phyloP scores from a whole-genome alignment of 2,797 vertebrate genomes.

The Gallirallus australis region DNA sequence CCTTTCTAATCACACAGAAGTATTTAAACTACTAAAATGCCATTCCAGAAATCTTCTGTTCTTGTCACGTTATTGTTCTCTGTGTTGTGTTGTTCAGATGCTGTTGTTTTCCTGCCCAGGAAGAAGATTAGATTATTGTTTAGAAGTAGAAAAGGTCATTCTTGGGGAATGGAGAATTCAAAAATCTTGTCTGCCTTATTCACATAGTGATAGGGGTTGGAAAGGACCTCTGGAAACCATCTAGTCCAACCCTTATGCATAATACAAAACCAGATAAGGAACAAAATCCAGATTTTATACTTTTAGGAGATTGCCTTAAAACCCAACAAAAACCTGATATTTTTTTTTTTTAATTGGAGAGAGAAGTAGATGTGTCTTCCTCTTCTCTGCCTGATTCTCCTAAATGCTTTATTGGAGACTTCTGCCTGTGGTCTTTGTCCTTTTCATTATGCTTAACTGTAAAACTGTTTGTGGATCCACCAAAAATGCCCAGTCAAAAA shows the following conservation, averaged over 20 bases:
- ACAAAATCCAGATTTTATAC: not conserved
- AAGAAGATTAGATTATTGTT: not conserved
- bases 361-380: not conserved
- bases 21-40: slow-evolving; percentile 50
- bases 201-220: too few relatives aligned
- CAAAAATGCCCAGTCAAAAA: not conserved
- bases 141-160: not conserved
- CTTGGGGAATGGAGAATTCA: not conserved
- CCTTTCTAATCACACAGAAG: slow-evolving; percentile 22
- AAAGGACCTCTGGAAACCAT: too few relatives aligned
- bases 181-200: not conserved
- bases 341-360: not conserved
- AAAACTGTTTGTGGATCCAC: not conserved
- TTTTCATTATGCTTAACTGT: not conserved
- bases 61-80: not conserved
- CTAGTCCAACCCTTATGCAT: not conserved
- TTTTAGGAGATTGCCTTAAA: not conserved
- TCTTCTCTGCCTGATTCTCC: not conserved
- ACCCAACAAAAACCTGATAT: not conserved
- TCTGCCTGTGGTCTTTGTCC: not conserved
- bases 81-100: slow-evolving; percentile 1
- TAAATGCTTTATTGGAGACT: not conserved
- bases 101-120: not conserved
- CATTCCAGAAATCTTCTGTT: not conserved
- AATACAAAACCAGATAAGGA: not conserved